Evolutionary conservation across 1,140 invertebrate genomes (phyloP), one percentile per base, ranked within the genome.

Genomic region (Lepidotrigona ventralis): DNA sequence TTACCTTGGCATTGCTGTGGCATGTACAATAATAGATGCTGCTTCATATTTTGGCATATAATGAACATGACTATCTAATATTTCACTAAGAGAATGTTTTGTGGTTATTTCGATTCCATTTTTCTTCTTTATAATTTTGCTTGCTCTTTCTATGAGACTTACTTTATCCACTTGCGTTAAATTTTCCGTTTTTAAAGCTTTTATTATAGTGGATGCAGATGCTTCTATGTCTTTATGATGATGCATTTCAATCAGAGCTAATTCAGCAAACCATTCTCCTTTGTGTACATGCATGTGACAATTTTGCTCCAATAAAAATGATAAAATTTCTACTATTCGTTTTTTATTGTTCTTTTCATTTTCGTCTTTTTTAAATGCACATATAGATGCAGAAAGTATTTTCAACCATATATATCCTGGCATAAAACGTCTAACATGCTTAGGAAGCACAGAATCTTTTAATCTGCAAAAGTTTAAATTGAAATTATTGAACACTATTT

Each of bases 371-470:
- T 94, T 94, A 68, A 93, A 92, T 11, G 90, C 88, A 0, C 91
- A 82, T 29, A 94, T 68, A 33, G 90, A 91, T n/a, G 69, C 85
- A 60, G 79, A 90, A 26, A 94, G 64, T 76, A 93, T 81, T 90
- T 94, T 94, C 0, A 88, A 74, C 93, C 92, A 94, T 0, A 82
- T 14, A 64, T 92, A 90, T 53, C 85, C 86, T 12, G 92, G 87
- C 17, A 84, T 83, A 79, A 92, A 94, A 26, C 82, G 86, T 71
- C 66, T 79, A 2, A 94, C 72, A 71, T 94, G 90, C 11, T 66
- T 66, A 64, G 93, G 94, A 23, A 94, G 70, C 6, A 1, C 51
- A 11, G 53, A 81, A 56, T 82, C 39, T 58, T 56, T 12, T 26
- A 86, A 11, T 63, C 90, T 90, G 39, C 0, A 90, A 89, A 73